phyloP scores from a whole-genome alignment of 2,888 invertebrate genomes.

The Hoplodrina ambigua region DNA sequence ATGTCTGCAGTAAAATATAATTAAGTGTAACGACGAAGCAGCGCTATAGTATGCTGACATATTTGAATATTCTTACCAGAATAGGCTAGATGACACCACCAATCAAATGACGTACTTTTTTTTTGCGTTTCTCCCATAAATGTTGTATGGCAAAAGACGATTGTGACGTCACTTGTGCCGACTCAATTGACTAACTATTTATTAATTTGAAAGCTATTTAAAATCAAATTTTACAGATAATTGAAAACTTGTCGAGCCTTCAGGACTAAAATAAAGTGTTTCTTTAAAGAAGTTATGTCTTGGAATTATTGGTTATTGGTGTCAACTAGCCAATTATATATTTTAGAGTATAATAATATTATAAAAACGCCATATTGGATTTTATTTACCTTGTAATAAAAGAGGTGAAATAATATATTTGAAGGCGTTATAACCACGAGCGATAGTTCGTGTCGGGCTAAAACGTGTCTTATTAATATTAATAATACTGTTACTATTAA shows the following conservation, averaged over 20 bases:
- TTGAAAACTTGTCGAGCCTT: too few relatives aligned
- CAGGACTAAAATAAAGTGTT: too few relatives aligned
- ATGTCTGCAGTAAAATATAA: constrained; percentile 7
- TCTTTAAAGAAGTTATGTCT: too few relatives aligned
- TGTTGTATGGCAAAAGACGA: too few relatives aligned
- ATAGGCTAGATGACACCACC: not conserved
- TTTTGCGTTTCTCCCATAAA: too few relatives aligned
- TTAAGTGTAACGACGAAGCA: constrained; percentile 21
- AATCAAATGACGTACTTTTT: too few relatives aligned
- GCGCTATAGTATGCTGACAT: constrained; percentile 29
- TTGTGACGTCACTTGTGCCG: too few relatives aligned
- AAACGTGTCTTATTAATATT: constrained; percentile 79
- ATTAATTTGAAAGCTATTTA: too few relatives aligned
- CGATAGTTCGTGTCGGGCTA: constrained; percentile 68
- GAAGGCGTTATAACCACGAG: constrained; percentile 44
- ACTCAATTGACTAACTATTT: too few relatives aligned
- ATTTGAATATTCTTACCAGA: constrained; percentile 34
- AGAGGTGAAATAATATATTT: constrained; percentile 8
- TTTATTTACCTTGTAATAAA: not conserved
- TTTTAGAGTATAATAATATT: constrained; percentile 31
- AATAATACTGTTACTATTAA: constrained; percentile 58
- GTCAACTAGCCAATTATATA: not conserved
- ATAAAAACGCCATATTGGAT: constrained; percentile 13
- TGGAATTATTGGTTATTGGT: too few relatives aligned
- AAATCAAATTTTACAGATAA: too few relatives aligned